Evolutionary conservation across 1,140 invertebrate genomes (phyloP).

Genomic region (Nomia melanderi): DNA sequence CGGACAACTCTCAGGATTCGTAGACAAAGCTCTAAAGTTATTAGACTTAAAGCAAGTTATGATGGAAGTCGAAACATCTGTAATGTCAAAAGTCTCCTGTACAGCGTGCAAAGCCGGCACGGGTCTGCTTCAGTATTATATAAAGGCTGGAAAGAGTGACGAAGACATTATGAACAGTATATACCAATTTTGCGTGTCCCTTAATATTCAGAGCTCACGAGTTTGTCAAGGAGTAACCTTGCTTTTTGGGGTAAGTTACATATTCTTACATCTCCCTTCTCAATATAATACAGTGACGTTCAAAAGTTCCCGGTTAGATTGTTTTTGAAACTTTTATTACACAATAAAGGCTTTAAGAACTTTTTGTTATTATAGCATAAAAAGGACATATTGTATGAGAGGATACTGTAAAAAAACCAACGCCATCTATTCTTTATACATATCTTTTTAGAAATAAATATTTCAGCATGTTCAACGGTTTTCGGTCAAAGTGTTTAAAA

Average conservation of each 20-base stretch:
- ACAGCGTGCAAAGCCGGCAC: slow-evolving; percentile 94
- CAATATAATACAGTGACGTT: too few relatives aligned
- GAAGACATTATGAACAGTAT: slow-evolving; percentile 93
- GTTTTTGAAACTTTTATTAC: neutral
- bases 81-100: slow-evolving; percentile 95
- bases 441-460: too few relatives aligned
- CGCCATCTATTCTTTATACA: too few relatives aligned
- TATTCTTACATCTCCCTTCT: neutral
- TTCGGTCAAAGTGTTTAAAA: too few relatives aligned
- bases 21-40: slow-evolving; percentile 90
- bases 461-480: too few relatives aligned
- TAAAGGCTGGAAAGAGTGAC: slow-evolving; percentile 89
- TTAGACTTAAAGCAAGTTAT: slow-evolving; percentile 92
- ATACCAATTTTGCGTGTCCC: slow-evolving; percentile 91
- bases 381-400: too few relatives aligned
- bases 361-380: too few relatives aligned
- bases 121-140: slow-evolving; percentile 92
- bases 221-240: slow-evolving; percentile 93
- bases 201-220: slow-evolving; percentile 91
- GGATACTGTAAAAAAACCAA: too few relatives aligned
- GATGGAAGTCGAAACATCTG: slow-evolving; percentile 92
- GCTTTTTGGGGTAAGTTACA: slow-evolving; percentile 87
- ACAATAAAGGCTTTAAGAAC: too few relatives aligned
- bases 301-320: neutral
- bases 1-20: slow-evolving; percentile 87